Evolutionary conservation across 2,113 vertebrate species (phyloP), one percentile per base, ranked within the genome.

Genomic region (Embiotoca jacksoni): DNA sequence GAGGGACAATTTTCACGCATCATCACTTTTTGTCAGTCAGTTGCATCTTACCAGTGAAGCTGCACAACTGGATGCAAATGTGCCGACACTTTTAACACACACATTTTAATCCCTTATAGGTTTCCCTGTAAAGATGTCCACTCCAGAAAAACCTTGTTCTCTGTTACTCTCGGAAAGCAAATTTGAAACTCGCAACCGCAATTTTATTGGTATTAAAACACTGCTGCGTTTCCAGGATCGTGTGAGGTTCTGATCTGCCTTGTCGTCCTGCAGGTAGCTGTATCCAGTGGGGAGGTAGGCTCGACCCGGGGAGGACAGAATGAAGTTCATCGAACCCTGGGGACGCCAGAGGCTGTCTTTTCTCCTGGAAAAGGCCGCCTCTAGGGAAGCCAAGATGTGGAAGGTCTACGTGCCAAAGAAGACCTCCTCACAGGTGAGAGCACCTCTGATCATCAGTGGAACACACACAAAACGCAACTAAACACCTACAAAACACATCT

Each of bases 301-400:
- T 94, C 89, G 94, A 95, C 96, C 96, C 94, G 94, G 96, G 95
- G 4, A 80, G 70, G 95, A 94, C 78, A 95, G 92, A 91, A 99
- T 99, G 98, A 99, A 97, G 95, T 96, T 95, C 93, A 89, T 92
- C 86, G 95, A 96, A 93, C 94, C 96, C 96, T 95, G 96, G 96
- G 97, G 97, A 94, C 95, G 95, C 95, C 97, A 96, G 96, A 98
- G 95, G 93, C 95, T 99, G 96, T 96, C 96, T 92, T 95, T 97
- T 94, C 96, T 99, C 49, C 88, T 99, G 90, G 97, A 99, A 94
- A 97, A 78, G 91, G 96, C 97, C 76, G 94, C 96, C 93, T 97
- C 96, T 96, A 98, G 96, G 95, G 98, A 99, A 97, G 96, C 95
- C 92, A 93, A 94, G 89, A 96, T 97, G 95, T 98, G 97, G 97